Percentiles rank a stretch among this genome's conserved stretches.
phyloP scores from a whole-genome alignment of 1,140 invertebrate genomes.

The Platyura marginata region DNA sequence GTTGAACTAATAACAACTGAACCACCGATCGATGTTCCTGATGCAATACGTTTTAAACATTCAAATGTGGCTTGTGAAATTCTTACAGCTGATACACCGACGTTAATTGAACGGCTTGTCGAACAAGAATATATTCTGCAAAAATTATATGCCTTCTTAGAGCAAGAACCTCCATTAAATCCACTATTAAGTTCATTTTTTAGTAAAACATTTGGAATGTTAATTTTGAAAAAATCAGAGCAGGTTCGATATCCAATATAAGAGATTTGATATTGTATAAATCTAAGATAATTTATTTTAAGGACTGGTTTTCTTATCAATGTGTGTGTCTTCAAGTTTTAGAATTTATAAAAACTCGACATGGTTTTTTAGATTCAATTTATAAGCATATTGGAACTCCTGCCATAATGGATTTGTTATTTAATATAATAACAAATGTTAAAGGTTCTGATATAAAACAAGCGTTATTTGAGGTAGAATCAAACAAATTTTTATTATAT shows the following conservation, averaged over 20 bases:
- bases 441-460: constrained; percentile 57
- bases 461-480: constrained; percentile 52
- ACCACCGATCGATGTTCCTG: constrained; percentile 55
- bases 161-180: constrained; percentile 73
- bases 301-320: constrained; percentile 85
- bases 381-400: constrained; percentile 83
- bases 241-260: constrained; percentile 17
- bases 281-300: no score
- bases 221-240: constrained; percentile 54
- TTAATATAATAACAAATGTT: constrained; percentile 72
- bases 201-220: constrained; percentile 78
- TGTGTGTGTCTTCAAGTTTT: constrained; percentile 76
- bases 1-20: constrained; percentile 72
- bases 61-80: constrained; percentile 88
- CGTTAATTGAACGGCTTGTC: constrained; percentile 70
- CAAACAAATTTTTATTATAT: no score
- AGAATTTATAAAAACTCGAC: constrained; percentile 72
- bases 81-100: constrained; percentile 67
- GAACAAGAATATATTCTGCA: constrained; percentile 55
- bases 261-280: constrained; percentile 3
- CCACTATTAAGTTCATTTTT: constrained; percentile 90
- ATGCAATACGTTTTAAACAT: constrained; percentile 69
- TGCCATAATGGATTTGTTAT: constrained; percentile 84
- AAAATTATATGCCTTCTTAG: constrained; percentile 77
- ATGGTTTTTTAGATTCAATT: constrained; percentile 69